Evolutionary conservation across 2,113 vertebrate genomes (phyloP), one percentile per base, ranked within the genome.

Genomic region (Stigmatopora argus): DNA sequence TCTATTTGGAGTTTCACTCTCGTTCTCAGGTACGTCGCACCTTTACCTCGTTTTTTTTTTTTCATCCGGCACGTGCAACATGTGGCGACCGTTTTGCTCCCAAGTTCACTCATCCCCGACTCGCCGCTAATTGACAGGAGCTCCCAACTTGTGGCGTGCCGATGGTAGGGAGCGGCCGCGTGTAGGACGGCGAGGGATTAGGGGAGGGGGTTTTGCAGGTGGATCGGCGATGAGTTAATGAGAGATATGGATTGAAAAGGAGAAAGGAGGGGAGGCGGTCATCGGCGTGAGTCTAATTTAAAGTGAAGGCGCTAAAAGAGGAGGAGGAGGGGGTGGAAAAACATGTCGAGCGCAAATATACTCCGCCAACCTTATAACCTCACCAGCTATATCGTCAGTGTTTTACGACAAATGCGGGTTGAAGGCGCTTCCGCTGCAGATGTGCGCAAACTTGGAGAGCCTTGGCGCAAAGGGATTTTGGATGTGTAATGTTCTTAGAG

Each of bases 1-100:
- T 85, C 74, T 85, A 85, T 87, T 84, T 84, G 77, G 87, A 89
- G 84, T 90, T 89, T 75, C 52, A 78, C 74, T 19, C 74, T 71
- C 69, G 64, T 83, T 71, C 66, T 77, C 62, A 82, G 89, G 89
- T 90, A 85, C 86, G 87, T 44, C 41, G 12, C 7, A 7, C 19
- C 18, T 1, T 72, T 67, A 13, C 44, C 18, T 74, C 52, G n/a
- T 75, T 63, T 1, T 56, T 55, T 68, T 44, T 57, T 67, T 63
- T 41, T 18, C 38, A 23, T 45, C 2, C 59, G 11, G 11, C 31
- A n/a, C 9, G 67, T 72, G 76, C 78, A 81, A 88, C 83, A 80
- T 67, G 79, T 79, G 47, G 69, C 26, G 26, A 31, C 2, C 26
- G 26, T 31, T 23, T 56, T 62, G 64, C 65, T 52, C 64, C 23